Conservation (phyloP, 2,797 vertebrate genomes). For the Anniella stebbinsi region DNA sequence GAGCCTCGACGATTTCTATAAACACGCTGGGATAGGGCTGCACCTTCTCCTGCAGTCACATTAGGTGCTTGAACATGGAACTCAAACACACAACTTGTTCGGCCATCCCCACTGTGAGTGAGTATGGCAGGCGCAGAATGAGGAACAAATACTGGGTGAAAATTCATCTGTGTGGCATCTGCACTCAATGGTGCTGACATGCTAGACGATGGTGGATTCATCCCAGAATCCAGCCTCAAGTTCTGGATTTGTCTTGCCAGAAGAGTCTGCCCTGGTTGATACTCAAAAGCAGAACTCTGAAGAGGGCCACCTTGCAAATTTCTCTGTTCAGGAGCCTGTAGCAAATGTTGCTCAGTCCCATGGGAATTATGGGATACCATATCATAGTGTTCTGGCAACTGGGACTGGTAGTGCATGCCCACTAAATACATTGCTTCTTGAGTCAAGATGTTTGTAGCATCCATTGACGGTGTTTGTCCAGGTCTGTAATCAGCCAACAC, state of each 20-base stretch:
- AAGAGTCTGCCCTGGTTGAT: constrained; percentile 84
- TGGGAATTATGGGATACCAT: constrained; percentile 86
- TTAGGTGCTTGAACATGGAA: constrained; percentile 86
- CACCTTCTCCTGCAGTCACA: constrained; percentile 81
- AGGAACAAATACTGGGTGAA: constrained; percentile 85
- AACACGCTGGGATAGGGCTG: constrained; percentile 80
- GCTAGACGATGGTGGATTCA: constrained; percentile 82
- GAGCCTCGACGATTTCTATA: constrained; percentile 88
- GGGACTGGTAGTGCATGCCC: constrained; percentile 79
- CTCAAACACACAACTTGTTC: constrained; percentile 88
- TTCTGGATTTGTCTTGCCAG: constrained; percentile 87
- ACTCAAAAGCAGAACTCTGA: constrained; percentile 87
- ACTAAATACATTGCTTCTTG: constrained; percentile 89
- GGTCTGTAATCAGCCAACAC: constrained; percentile 84
- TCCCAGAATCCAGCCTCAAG: constrained; percentile 88
- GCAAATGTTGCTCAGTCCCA: constrained; percentile 83
- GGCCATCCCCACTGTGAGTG: constrained; percentile 80
- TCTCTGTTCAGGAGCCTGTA: constrained; percentile 83
- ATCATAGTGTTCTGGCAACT: constrained; percentile 89
- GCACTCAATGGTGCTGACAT: constrained; percentile 80
- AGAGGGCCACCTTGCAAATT: constrained; percentile 77
- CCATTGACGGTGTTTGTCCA: constrained; percentile 86
- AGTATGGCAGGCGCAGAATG: constrained; percentile 92
- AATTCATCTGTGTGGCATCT: constrained; percentile 79
- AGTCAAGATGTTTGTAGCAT: constrained; percentile 87